Evolutionary conservation across 2,888 invertebrate species (phyloP).

Genomic region (Drosophila antonietae): DNA sequence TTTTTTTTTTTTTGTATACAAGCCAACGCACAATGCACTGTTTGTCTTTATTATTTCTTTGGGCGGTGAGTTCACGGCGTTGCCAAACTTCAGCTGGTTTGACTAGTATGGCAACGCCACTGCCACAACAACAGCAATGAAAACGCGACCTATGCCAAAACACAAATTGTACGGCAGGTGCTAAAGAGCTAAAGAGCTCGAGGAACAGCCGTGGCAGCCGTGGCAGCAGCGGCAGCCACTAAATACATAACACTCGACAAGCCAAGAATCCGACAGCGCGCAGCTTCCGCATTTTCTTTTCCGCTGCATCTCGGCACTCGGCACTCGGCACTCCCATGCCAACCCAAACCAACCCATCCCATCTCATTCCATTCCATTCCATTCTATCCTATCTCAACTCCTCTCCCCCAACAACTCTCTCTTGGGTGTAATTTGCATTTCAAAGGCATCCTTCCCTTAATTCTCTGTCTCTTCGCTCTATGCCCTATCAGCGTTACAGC

Average conservation of each 20-base stretch:
- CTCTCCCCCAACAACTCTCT: conserved; percentile 9
- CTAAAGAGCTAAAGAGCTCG: conserved; percentile 9
- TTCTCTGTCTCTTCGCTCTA: conserved; percentile 21
- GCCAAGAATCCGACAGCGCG: conserved; percentile 71
- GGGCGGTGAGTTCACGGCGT: conserved; percentile 33
- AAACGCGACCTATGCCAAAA: conserved; percentile 68
- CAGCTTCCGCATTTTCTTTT: conserved; percentile 72
- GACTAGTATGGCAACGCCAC: conserved; percentile 57
- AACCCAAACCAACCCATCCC: no score
- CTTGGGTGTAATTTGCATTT: conserved; percentile 76
- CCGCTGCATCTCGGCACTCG: conserved; percentile 45
- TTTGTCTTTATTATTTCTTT: conserved; percentile 76
- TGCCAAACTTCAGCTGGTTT: conserved; percentile 62
- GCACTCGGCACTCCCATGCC: not conserved
- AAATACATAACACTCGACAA: conserved; percentile 79
- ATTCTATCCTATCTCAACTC: not conserved
- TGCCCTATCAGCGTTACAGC: conserved; percentile 27
- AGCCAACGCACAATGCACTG: conserved; percentile 59
- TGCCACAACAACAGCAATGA: conserved; percentile 17
- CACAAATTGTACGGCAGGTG: conserved; percentile 60
- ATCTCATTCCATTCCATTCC: not conserved
- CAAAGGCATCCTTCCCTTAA: conserved; percentile 61
- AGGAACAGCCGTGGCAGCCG: conserved; percentile 17
- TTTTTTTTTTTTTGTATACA: conserved; percentile 6
- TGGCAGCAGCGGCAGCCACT: conserved; percentile 61